Base-by-base conservation (phyloP, 2,888 invertebrate species). In the Melanophora roralis region DNA sequence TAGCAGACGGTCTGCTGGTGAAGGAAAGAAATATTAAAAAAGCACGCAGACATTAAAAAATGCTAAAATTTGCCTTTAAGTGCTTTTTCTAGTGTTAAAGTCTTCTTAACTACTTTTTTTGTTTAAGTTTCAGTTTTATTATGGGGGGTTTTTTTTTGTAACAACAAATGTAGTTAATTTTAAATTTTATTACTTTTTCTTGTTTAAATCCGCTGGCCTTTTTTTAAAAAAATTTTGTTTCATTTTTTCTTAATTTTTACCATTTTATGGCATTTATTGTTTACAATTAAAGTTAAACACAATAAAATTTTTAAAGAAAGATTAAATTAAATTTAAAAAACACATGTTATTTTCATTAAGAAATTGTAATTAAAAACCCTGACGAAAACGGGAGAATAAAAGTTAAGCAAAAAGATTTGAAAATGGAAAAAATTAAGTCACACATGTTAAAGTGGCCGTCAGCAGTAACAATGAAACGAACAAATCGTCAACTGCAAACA, bases 311-410 rank as follows among this genome's bases (percentile, higher is more conserved):
- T 9, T 4, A 27, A 21, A 45, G 40, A 47, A 27, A 16, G 36
- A 49, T 16, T 12, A 1, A 11, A 6, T 7, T 36, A 1, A 36
- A 36, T 9, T 9, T 27, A 11, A 67, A 57, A 19, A n/a, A 53
- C 16, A 38, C 47, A 16, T 6, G 3, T 60, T 59, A 51, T 51
- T 72, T 62, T 62, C n/a, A 62, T 38, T 40, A 40, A 51, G 57
- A 69, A 69, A 59, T 12, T 78, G 68, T 65, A 69, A 78, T 74
- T 69, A 64, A 74, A 73, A 74, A 51, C 53, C 67, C 27, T 23
- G 40, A n/a, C 57, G 40, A 34, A 65, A 65, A 40, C 5, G 14
- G n/a, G n/a, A n/a, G n/a, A 38, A 49, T 47, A 27, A n/a, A 62
- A 2, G 23, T 9, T 9, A n/a, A n/a, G n/a, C n/a, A 21, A n/a